phyloP scores from a whole-genome alignment of 2,113 vertebrate species.

The Stigmatopora argus region DNA sequence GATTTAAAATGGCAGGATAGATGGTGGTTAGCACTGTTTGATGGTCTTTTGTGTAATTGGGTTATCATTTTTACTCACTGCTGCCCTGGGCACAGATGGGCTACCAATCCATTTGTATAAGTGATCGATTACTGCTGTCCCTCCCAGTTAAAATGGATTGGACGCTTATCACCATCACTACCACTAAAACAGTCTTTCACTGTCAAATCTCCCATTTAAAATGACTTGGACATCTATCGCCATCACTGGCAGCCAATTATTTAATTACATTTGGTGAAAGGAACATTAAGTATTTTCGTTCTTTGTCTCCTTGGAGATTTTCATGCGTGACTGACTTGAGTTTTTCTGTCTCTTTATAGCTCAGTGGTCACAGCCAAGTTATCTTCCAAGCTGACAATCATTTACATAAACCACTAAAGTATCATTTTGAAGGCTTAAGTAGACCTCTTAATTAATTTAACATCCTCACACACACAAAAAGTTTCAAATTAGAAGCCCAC shows the following conservation, averaged over 20 bases:
- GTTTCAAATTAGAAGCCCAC: neutral
- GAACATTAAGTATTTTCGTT: neutral
- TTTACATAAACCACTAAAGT: slow-evolving; percentile 1
- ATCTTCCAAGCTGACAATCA: slow-evolving; percentile 10
- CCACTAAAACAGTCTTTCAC: no score
- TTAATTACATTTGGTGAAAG: no score
- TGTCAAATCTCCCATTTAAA: no score
- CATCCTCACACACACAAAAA: slow-evolving; percentile 9
- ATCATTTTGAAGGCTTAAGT: slow-evolving; percentile 4
- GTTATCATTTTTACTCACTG: no score
- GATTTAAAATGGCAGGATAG: no score
- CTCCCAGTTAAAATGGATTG: no score
- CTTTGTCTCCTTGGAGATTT: slow-evolving; percentile 29
- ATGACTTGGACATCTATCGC: no score
- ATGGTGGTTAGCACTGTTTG: neutral
- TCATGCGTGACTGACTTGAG: slow-evolving; percentile 31
- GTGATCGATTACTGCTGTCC: no score
- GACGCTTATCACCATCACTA: no score
- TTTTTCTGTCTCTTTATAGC: slow-evolving; percentile 18
- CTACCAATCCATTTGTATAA: no score
- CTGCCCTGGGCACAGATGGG: no score
- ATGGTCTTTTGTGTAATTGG: neutral
- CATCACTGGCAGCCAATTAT: no score
- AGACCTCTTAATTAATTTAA: slow-evolving; percentile 1
- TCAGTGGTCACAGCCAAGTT: slow-evolving; percentile 31